Base-by-base conservation (phyloP, 1,140 invertebrate species). In the Euglossa dilemma region DNA sequence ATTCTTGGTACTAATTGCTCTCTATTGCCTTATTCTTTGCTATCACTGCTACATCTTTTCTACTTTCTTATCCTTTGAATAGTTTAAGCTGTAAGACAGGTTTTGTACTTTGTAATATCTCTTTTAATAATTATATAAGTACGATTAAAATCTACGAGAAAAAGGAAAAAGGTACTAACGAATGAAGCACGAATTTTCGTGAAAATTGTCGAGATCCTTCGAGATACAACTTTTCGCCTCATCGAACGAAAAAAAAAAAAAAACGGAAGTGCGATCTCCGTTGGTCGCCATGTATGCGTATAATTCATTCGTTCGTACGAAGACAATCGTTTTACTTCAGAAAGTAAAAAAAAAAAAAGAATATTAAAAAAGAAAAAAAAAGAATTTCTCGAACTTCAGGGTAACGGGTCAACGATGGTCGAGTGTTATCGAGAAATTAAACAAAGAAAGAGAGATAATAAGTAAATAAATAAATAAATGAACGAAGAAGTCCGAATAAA, bases 301-400 rank as follows among this genome's bases (percentile, higher is more conserved):
- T 64, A 54, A 56, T 76, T 61, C 43, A 11, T 81, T 81, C 52
- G 72, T 74, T 80, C 76, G 80, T 69, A 77, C 66, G 74, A 76
- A 80, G 87, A 91, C 89, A 89, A 90, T 91, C 89, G 85, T 91
- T 87, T 87, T 87, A 84, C 80, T 88, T 84, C 84, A 80, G 81
- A 85, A 84, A 87, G 84, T 90, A 86, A 87, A 74, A 18, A 14
- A 7, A 69, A 45, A 69, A 66, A 66, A 47, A 25, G n/a, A 25
- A 45, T 45, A 74, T 57, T 28, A 52, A 18, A 28, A 50, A 54
- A 28, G 54, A 50, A 70, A 25, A 50, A 28, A 71, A 25, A 52
- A 70, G 12, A 23, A 28, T 67, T 56, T 75, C 54, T 56, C 75
- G 59, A 28, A 74, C 45, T 80, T 74, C 80, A 66, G 72, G 52